Percentiles rank a stretch among this genome's conserved stretches.
Conservation (phyloP, 2,888 invertebrate genomes). For the Ormyrus thymus region DNA sequence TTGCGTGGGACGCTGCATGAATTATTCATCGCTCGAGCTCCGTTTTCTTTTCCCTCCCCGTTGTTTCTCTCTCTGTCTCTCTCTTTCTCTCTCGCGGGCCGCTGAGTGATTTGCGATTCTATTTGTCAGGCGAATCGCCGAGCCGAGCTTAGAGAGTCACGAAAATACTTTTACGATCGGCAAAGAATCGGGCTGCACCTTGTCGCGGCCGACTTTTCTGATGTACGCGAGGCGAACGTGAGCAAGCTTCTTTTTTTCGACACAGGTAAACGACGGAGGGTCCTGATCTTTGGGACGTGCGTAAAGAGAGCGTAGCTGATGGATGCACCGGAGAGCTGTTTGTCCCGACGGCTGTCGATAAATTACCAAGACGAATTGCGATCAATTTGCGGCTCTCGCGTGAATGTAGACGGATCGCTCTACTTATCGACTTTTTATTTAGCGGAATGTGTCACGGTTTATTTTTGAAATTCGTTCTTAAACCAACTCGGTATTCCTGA, state of each 20-base stretch:
- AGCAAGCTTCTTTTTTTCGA: too few species aligned
- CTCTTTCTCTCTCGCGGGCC: not conserved
- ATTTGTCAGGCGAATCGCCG: slow-evolving; percentile 58
- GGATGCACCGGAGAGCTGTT: slow-evolving; percentile 20
- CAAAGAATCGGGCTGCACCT: not conserved
- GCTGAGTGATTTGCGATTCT: slow-evolving; percentile 59
- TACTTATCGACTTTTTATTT: not conserved
- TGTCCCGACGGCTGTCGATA: slow-evolving; percentile 26
- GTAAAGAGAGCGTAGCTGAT: not conserved
- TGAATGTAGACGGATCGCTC: slow-evolving; percentile 13
- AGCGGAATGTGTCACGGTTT: too few species aligned
- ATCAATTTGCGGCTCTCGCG: slow-evolving; percentile 13
- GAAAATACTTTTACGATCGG: slow-evolving; percentile 44
- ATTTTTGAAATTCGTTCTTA: too few species aligned
- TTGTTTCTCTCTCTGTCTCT: not conserved
- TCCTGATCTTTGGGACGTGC: not conserved
- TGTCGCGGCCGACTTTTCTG: slow-evolving; percentile 20
- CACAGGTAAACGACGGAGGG: too few species aligned
- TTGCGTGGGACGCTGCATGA: slow-evolving; percentile 46
- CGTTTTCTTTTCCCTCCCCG: not conserved
- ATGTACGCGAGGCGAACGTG: not conserved
- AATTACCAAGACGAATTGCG: slow-evolving; percentile 1
- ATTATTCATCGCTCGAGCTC: slow-evolving; percentile 48
- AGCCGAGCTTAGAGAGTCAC: slow-evolving; percentile 10
- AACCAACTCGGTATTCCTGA: too few species aligned